Evolutionary conservation across 2,113 vertebrate species (phyloP).

Genomic region (Delphinus delphis): DNA sequence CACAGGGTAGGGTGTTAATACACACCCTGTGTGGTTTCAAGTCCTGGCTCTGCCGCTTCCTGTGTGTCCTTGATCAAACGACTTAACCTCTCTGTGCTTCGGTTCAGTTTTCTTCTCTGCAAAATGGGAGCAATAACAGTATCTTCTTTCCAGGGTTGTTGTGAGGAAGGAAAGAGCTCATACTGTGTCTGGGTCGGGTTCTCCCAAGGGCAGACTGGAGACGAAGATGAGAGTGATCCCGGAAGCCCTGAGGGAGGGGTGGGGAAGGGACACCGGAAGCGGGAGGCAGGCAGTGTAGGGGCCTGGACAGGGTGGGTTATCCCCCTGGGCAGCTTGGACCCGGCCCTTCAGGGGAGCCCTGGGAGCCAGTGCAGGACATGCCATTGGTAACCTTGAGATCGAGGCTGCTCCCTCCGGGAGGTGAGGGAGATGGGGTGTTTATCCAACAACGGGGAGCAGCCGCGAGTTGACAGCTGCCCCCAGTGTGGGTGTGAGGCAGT

Average conservation of each 20-base stretch:
- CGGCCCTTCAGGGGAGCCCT: accelerated
- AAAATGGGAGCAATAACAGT: not conserved
- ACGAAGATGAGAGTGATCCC: not conserved
- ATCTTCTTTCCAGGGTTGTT: not conserved
- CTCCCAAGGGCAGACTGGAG: not conserved
- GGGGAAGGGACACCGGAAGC: accelerated
- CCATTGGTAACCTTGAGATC: not conserved
- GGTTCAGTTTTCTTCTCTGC: accelerated
- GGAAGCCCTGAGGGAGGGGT: accelerated
- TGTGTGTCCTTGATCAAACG: not conserved
- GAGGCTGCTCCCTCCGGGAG: not conserved
- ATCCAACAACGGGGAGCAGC: accelerated
- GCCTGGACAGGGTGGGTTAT: accelerated
- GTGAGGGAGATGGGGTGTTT: not conserved
- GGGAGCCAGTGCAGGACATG: accelerated
- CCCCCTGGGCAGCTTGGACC: accelerated
- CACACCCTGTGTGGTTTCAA: not conserved
- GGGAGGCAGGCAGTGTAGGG: not conserved
- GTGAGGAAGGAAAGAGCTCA: not conserved
- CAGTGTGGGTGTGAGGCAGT: accelerated
- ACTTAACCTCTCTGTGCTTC: not conserved
- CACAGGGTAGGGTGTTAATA: accelerated
- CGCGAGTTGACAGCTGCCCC: not conserved
- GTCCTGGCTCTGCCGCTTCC: not conserved
- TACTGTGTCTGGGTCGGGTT: not conserved